phyloP scores from a whole-genome alignment of 2,113 vertebrate genomes.

The Apistogramma diplotaenia region DNA sequence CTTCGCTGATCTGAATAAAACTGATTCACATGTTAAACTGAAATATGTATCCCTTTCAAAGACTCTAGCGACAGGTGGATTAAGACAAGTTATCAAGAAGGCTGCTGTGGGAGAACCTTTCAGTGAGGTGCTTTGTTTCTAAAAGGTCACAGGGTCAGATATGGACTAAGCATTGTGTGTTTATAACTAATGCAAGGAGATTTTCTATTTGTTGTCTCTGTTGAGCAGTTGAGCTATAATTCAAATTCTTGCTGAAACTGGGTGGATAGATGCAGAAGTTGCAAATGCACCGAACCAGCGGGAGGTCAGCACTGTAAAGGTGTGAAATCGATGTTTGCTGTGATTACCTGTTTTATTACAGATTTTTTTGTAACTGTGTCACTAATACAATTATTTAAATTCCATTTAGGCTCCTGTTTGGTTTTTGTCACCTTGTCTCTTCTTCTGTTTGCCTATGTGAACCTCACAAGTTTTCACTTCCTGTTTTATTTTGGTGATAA shows the following conservation, averaged over 20 bases:
- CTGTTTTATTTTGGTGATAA: not conserved
- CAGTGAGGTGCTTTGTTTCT: not conserved
- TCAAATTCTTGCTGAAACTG: not conserved
- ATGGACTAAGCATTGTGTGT: not conserved
- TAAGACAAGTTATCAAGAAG: not conserved
- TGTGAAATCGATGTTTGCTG: not conserved
- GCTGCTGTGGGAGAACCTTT: not conserved
- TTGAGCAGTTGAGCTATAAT: not conserved
- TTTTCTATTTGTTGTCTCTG: not conserved
- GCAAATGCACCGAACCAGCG: not conserved
- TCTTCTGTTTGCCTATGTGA: not conserved
- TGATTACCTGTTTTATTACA: too few species aligned
- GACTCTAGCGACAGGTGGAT: not conserved
- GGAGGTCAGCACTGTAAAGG: not conserved
- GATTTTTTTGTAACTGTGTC: not conserved
- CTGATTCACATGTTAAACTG: not conserved
- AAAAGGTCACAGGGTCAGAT: not conserved
- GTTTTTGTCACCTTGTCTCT: not conserved
- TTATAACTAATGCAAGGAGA: not conserved
- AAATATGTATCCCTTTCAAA: not conserved
- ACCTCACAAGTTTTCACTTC: not conserved
- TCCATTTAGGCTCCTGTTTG: not conserved
- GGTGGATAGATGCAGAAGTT: not conserved
- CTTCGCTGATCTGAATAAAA: not conserved
- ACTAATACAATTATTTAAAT: not conserved